phyloP scores from a whole-genome alignment of 2,888 invertebrate genomes.

The Galerucella nymphaeae region DNA sequence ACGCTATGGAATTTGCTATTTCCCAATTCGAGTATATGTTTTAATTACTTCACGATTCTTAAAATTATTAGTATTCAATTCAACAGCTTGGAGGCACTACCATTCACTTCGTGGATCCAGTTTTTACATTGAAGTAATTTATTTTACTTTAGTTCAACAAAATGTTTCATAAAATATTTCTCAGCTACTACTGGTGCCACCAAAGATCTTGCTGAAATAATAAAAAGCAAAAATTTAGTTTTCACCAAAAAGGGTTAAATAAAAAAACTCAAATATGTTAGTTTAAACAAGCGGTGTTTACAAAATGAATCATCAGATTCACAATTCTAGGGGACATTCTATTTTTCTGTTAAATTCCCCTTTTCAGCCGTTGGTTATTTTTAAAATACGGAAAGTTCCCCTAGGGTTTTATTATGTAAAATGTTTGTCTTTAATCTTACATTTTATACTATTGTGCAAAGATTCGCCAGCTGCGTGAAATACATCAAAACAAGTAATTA shows the following conservation, averaged over 20 bases:
- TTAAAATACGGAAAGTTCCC: constrained; percentile 37
- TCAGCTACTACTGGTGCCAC: no score
- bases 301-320: constrained; percentile 20
- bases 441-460: constrained; percentile 54
- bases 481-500: constrained; percentile 64
- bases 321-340: constrained; percentile 3
- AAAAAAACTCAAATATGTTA: neutral
- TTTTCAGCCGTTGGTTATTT: constrained; percentile 33
- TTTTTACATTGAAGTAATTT: no score
- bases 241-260: neutral
- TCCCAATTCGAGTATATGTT: no score
- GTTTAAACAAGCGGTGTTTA: constrained; percentile 4
- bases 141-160: no score
- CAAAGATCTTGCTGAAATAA: no score
- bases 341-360: constrained; percentile 24
- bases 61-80: no score
- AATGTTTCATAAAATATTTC: no score
- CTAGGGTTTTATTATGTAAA: constrained; percentile 43
- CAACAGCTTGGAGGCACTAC: no score
- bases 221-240: neutral
- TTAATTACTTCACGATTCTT: no score
- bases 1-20: no score
- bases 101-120: no score
- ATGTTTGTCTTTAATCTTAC: constrained; percentile 60
- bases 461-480: constrained; percentile 60